phyloP scores from a whole-genome alignment of 2,888 invertebrate species.

The Eudasyphora cyanicolor region DNA sequence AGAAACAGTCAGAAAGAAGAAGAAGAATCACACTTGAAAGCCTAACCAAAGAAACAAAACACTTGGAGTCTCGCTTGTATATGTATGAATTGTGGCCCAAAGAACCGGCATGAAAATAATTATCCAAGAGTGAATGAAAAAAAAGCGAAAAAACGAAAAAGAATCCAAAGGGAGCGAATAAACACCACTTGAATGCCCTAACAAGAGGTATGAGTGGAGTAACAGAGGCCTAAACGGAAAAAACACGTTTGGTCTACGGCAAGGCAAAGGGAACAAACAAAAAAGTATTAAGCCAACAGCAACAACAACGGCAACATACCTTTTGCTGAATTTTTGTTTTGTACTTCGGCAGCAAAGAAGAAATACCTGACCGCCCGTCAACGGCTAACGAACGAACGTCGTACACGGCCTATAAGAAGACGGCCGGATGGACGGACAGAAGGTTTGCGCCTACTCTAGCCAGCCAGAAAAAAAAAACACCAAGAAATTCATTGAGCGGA shows the following conservation, averaged over 20 bases:
- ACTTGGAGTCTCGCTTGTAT: neutral
- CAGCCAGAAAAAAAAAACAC: neutral
- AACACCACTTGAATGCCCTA: neutral
- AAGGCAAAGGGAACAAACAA: neutral
- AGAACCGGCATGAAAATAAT: slow-evolving; percentile 31
- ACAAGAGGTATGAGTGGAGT: too few relatives aligned
- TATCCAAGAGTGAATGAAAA: neutral
- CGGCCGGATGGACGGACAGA: too few relatives aligned
- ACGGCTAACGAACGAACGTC: too few relatives aligned
- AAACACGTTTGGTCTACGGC: slow-evolving; percentile 42
- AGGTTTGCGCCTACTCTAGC: too few relatives aligned
- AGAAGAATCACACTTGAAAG: slow-evolving; percentile 26
- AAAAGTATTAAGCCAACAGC: slow-evolving; percentile 10
- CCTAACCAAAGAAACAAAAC: slow-evolving; percentile 23
- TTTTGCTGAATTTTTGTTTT: slow-evolving; percentile 24
- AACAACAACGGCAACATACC: neutral
- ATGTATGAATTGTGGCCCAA: slow-evolving; percentile 4
- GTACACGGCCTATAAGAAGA: neutral
- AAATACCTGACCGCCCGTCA: neutral
- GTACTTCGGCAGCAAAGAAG: neutral
- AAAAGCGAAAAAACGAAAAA: neutral
- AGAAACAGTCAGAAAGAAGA: slow-evolving; percentile 7
- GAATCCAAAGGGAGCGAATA: slow-evolving; percentile 1
- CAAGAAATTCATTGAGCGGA: neutral
- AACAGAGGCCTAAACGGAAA: slow-evolving; percentile 22